Percentiles rank a stretch among this genome's conserved stretches.
Conservation (phyloP, 2,888 invertebrate species). For the Agapostemon virescens region DNA sequence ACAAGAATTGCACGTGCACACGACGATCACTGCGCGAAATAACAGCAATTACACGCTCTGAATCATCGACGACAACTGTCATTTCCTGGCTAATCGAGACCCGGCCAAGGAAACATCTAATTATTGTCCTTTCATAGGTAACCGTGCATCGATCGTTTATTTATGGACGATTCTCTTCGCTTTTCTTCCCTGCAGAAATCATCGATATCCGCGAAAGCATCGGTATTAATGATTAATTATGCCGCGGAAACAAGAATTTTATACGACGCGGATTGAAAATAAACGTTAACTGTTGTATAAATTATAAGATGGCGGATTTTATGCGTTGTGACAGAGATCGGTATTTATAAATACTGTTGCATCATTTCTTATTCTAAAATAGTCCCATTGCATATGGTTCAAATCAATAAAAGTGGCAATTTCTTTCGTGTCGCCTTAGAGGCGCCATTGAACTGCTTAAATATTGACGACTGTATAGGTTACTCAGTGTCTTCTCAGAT, state of each 20-base stretch:
- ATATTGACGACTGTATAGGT: no score
- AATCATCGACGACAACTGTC: constrained; percentile 41
- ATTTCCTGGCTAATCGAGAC: constrained; percentile 28
- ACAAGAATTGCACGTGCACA: constrained; percentile 11
- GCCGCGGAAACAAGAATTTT: no score
- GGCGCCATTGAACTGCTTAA: no score
- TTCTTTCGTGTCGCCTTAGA: no score
- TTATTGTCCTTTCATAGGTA: not conserved
- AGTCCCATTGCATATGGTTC: no score
- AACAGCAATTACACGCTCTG: constrained; percentile 41
- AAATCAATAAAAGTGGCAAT: no score
- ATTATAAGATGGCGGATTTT: no score
- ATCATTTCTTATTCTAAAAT: no score
- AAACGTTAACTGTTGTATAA: no score
- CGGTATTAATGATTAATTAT: not conserved
- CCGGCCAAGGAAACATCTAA: constrained; percentile 24
- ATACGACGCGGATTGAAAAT: no score
- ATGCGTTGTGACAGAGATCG: not conserved
- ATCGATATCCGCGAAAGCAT: not conserved
- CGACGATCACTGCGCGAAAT: constrained; percentile 20
- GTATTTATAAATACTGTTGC: not conserved
- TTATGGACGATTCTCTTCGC: not conserved
- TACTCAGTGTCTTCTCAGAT: no score
- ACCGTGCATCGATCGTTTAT: not conserved
- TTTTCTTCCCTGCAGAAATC: no score